Evolutionary conservation across 2,888 invertebrate species (phyloP), one percentile per base, ranked within the genome.

Genomic region (Hipparchia semele): DNA sequence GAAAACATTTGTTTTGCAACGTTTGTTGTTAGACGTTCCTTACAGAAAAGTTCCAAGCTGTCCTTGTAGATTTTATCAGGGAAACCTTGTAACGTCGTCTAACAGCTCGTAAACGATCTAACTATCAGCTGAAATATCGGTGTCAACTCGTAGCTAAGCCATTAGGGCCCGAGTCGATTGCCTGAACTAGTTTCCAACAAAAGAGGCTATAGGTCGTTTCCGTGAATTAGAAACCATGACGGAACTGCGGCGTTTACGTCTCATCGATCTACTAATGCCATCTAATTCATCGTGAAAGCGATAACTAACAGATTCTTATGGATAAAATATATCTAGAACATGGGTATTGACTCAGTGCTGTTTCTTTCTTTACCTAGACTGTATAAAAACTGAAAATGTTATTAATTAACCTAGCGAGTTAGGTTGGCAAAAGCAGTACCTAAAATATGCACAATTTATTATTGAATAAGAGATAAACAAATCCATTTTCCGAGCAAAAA

Each of bases 171-270:
- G 70, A 53, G 68, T 65, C 60, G 61, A 71, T 76, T 70, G 76
- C 73, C 70, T 74, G 75, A 75, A 75, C 78, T 75, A 77, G 73
- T 75, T 78, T 69, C 59, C 68, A 58, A 81, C 81, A 81, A 81
- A 70, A 79, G 77, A 73, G 76, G 79, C 76, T 76, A 74, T 73
- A 79, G 76, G 78, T 74, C 73, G 76, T 70, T 76, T 78, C 83
- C 81, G 82, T 84, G 81, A 82, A 83, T 82, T 84, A 84, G 81
- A 84, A 86, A 85, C 84, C 80, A 83, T 83, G 81, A 81, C 80
- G 73, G 71, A 73, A 68, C 65, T 53, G 54, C 33, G 61, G 56
- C 67, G 67, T 60, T 70, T 70, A 59, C 62, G 61, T 61, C 64
- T 58, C 62, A 72, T 61, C 72, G 62, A 62, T 68, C 72, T 56